A percentile compares a stretch with the other conserved stretches of the same genome.
Evolutionary conservation across 2,888 invertebrate species (phyloP).

Genomic region (Diogma glabrata): DNA sequence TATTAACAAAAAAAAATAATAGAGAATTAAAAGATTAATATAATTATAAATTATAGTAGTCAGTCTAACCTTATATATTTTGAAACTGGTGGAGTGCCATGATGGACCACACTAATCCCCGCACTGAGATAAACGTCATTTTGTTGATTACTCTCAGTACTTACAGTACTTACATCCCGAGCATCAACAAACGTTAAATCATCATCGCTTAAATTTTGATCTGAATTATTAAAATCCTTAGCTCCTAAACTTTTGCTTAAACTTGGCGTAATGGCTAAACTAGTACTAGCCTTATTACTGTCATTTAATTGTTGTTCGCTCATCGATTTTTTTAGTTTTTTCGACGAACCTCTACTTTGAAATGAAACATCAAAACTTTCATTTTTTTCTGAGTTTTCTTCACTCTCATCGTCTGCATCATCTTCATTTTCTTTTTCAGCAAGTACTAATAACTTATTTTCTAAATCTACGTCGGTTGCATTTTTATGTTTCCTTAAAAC

Average conservation of each 20-base stretch:
- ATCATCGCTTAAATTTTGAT: conserved; percentile 9
- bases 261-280: conserved; percentile 23
- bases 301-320: conserved; percentile 19
- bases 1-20: conserved; percentile 22
- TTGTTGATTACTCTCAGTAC: conserved; percentile 20
- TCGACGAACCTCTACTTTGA: background rate
- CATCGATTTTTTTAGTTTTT: conserved; percentile 16
- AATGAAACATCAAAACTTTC: conserved; percentile 11
- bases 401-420: conserved; percentile 18
- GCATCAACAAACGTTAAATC: conserved; percentile 10
- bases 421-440: conserved; percentile 30
- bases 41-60: conserved; percentile 16
- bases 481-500: background rate
- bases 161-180: background rate
- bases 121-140: conserved; percentile 48
- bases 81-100: conserved; percentile 51
- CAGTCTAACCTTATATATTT: conserved; percentile 57
- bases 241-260: conserved; percentile 35
- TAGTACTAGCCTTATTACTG: conserved; percentile 1
- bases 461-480: background rate
- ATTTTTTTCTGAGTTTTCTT: conserved; percentile 17
- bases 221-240: conserved; percentile 24
- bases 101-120: conserved; percentile 53
- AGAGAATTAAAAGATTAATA: background rate
- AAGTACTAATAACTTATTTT: conserved; percentile 25